These are phyloP conservation scores for Pitta sordida DNA, from an alignment of 2,113 vertebrate genomes.

Conservation along the genomic window DNA sequence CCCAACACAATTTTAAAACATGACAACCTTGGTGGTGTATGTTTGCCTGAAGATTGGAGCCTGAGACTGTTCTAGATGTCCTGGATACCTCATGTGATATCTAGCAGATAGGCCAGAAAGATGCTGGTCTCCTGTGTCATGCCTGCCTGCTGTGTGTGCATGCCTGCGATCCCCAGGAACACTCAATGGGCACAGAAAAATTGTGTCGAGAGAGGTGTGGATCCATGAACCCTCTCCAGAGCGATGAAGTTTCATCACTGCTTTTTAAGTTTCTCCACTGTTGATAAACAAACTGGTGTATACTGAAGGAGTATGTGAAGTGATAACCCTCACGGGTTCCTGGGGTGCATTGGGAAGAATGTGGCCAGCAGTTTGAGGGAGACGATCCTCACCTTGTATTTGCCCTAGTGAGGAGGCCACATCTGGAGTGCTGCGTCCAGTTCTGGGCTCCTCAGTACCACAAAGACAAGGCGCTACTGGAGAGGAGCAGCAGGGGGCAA, in stretches of 20 bases:
- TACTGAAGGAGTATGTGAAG: neutral
- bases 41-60: neutral
- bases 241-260: neutral
- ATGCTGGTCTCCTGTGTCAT: neutral
- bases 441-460: neutral
- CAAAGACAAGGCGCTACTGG: neutral
- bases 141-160: neutral
- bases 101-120: neutral
- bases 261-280: neutral
- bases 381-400: neutral
- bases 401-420: neutral
- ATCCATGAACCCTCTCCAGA: neutral
- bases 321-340: neutral
- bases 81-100: neutral
- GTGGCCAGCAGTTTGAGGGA: neutral
- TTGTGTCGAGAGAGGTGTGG: neutral
- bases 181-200: neutral
- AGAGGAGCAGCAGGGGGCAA: neutral
- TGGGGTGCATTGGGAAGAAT: neutral
- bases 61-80: neutral
- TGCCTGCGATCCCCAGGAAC: neutral
- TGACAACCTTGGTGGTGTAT: neutral
- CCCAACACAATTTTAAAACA: neutral
- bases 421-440: neutral
- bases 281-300: neutral